Evolutionary conservation across 1,140 invertebrate genomes (phyloP), one percentile per base, ranked within the genome.

Genomic region (Scaptomyza graminum): DNA sequence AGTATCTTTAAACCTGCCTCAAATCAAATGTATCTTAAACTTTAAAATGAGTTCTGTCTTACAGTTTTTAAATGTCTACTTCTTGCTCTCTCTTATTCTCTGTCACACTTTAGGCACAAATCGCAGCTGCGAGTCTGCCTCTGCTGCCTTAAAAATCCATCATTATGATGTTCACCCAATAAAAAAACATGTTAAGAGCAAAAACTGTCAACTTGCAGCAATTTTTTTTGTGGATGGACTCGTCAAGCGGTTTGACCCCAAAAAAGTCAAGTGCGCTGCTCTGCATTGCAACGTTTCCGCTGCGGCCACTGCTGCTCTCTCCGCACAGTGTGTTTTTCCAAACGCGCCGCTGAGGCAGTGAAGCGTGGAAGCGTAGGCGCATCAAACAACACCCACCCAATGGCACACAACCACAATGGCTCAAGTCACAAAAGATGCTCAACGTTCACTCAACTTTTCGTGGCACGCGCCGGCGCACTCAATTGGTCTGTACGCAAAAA

Each of bases 391-490:
- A 69, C 57, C 60, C 63, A 77, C 54, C 64, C 74, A 67, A 56
- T 68, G 50, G 59, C 39, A 34, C 56, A 54, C 68, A 65, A 44
- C 68, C 44, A 37, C 62, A 57, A 13, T 5, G 31, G 12, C 65
- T 61, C 57, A 69, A 50, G 7, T n/a, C 8, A 11, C 16, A 9
- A 37, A 43, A 49, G 61, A 41, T 47, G 52, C 31, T 55, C 6
- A 61, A 55, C 5, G 41, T 50, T 22, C 39, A 54, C 52, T 47
- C 31, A 34, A 54, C 50, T 54, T 49, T 28, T 11, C 11, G 52
- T 71, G 87, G 81, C 87, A 90, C 87, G 87, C 87, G 87, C 79
- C 87, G 78, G 79, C 87, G 87, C 87, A 83, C 79, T 82, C 72
- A 87, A 88, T 88, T 88, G 83, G 83, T 49, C 49, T 43, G 28